Evolutionary conservation across 2,113 vertebrate genomes (phyloP), one percentile per base, ranked within the genome.

Genomic region (Anser cygnoides): DNA sequence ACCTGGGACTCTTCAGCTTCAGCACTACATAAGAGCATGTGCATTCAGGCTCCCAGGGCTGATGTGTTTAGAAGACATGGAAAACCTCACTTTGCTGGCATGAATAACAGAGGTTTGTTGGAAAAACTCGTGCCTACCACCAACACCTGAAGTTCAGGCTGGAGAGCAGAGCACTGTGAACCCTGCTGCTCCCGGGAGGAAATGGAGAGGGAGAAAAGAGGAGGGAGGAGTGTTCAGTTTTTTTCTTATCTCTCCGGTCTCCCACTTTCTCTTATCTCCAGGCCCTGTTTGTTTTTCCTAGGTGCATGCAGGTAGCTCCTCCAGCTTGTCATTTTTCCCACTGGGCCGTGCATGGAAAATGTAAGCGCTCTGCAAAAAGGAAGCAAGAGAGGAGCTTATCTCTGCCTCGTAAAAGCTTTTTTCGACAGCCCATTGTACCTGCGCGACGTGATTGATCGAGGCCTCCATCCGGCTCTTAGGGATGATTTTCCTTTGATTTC

Each of bases 251-350:
- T 93, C 66, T 65, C 63, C 35, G 4, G 10, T 84, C 71, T 61
- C 49, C 44, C 54, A 72, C 67, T 75, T 78, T 43, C 54, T 54
- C 63, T 89, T 94, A 89, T 91, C 68, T 84, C 59, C 49, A 8
- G 26, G 22, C 26, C 14, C 12, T 71, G 85, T 90, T 96, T 94
- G 88, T 77, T 96, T 95, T 93, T 95, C 95, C 89, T 71, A 63
- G 71, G 76, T 88, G 68, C 39, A 12, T 43, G 26, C 39, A 58
- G 84, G 72, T 31, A 79, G 58, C 55, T 87, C 49, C 74, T 68
- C 28, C 63, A 33, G 23, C 15, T 31, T 66, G 81, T 43, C 4
- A 2, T 52, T 76, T 91, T 85, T 66, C 78, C 78, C 57, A 31
- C 49, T 79, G 19, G 25, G 43, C 58, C 63, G 2, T 62, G 59